Evolutionary conservation across 2,113 vertebrate species (phyloP), one percentile per base, ranked within the genome.

Genomic region (Malurus cyaneus): DNA sequence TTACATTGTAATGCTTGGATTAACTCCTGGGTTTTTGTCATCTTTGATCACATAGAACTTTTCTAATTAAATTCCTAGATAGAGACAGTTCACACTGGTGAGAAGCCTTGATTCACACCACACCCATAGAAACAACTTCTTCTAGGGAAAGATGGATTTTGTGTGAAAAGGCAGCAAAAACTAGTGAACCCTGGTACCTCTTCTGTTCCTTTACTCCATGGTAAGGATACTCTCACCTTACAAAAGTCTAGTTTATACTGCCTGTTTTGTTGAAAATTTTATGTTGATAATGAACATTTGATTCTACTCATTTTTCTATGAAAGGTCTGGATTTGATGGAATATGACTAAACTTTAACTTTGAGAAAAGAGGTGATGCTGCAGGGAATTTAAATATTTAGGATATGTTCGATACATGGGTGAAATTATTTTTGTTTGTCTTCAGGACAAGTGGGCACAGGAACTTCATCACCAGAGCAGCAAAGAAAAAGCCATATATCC

Each of bases 1-100:
- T 92, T 79, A 86, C 52, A 44, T 81, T 85, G 74, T 93, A 96
- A 97, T 88, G 86, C 73, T 97, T 95, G 89, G 78, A 95, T 97
- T 97, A 97, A 92, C 78, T 96, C 89, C 67, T 95, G 69, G 7
- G 12, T 29, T 95, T 94, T 91, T 36, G 64, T 53, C 20, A 25
- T 56, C 42, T 90, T 92, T 94, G 82, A 92, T 78, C 46, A 34
- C 31, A 61, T 78, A 87, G 93, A 95, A 70, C 18, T 85, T 95
- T 94, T 74, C 44, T 59, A 84, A 79, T 83, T 25, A 97, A 96
- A 97, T 89, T 88, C 29, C 62, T 85, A 50, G 39, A 57, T 60
- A 60, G 89, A 92, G 24, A 13, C 25, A 61, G 59, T 61, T 78
- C 36, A 44, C 31, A 6, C 42, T 41, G 49, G 18, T 5, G 2